Evolutionary conservation across 2,888 invertebrate genomes (phyloP), one percentile per base, ranked within the genome.

Genomic region (Sminthurinus aureus): DNA sequence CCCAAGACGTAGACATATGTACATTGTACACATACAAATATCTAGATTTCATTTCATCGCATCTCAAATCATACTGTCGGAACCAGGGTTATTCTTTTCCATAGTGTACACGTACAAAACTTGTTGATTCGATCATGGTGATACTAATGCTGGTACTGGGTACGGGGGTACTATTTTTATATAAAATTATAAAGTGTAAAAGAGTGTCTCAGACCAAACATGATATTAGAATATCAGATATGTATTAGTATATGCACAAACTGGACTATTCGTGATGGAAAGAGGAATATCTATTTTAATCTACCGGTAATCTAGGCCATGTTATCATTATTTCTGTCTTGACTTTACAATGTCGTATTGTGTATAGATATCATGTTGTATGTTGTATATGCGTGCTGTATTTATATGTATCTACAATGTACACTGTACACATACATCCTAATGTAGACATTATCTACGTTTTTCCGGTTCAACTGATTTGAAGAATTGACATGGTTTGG

Each of bases 381-480:
- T 18, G n/a, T 64, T 38, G 6, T 38, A 38, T 38, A 38, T 38
- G 38, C 38, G 38, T 38, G 38, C 6, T 38, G 38, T 38, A 38
- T 38, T 38, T 38, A 38, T 6, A 38, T 38, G 67, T 11, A 38
- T 38, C 12, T 11, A 67, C 22, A 67, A 8, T 67, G 67, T n/a
- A 8, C 64, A 64, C 3, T 64, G n/a, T n/a, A 64, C 15, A 15
- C 15, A 3, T 64, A 18, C n/a, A 64, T 8, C 8, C 3, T 64
- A 15, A 38, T 38, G 38, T 38, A 38, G 38, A 38, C 38, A 18
- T 64, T 64, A 15, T 64, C 64, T 64, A 18, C 15, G 67, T n/a
- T 67, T 67, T 67, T 67, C 67, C 67, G 67, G 67, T 67, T n/a
- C 67, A 67, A 22, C 67, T 67, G 67, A 67, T 67, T 67, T 67